These are phyloP conservation scores for Gavia stellata DNA, from an alignment of 2,113 vertebrate genomes.

Conservation along the genomic window DNA sequence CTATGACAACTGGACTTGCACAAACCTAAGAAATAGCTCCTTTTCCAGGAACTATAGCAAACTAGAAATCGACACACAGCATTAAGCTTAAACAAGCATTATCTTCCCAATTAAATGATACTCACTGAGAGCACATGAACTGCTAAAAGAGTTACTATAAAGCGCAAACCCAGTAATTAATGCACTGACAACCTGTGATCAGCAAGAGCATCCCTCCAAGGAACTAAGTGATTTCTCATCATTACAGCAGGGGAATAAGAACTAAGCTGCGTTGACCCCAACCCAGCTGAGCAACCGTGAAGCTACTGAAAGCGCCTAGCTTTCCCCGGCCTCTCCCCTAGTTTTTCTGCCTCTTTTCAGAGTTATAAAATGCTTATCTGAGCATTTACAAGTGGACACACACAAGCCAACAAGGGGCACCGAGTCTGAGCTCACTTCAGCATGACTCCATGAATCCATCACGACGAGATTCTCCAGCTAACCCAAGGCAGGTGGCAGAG, in stretches of 20 bases:
- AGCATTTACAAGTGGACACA: not conserved
- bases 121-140: not conserved
- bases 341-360: not conserved
- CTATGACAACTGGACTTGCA: not conserved
- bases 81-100: not conserved
- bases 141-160: not conserved
- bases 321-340: not conserved
- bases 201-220: not conserved
- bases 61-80: not conserved
- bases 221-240: not conserved
- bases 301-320: rapidly evolving
- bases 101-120: not conserved
- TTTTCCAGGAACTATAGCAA: not conserved
- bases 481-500: not conserved
- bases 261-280: not conserved
- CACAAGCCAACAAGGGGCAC: not conserved
- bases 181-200: not conserved
- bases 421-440: not conserved
- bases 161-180: not conserved
- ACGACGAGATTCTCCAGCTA: not conserved
- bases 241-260: not conserved
- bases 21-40: not conserved
- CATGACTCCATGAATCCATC: not conserved
- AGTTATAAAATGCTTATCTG: not conserved
- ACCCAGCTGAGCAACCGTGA: not conserved